phyloP scores from a whole-genome alignment of 1,140 invertebrate genomes.

The Lepidurus packardi region DNA sequence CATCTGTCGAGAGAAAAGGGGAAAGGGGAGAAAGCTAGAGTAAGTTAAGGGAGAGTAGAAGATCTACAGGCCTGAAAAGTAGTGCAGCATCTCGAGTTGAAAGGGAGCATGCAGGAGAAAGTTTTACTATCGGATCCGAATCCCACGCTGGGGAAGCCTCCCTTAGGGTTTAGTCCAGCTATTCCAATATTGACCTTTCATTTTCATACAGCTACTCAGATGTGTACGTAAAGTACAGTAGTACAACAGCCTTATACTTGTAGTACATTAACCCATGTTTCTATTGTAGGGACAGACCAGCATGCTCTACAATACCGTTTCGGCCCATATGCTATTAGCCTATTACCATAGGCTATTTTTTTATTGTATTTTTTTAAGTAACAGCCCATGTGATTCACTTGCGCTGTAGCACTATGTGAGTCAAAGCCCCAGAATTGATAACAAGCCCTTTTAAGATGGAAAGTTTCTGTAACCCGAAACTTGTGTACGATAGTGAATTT shows the following conservation, averaged over 20 bases:
- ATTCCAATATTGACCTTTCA: not conserved
- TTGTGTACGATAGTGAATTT: not conserved
- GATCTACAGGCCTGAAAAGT: not conserved
- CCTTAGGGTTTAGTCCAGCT: not conserved
- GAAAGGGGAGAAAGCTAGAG: constrained; percentile 3
- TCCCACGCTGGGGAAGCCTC: too few relatives aligned
- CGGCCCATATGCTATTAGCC: not conserved
- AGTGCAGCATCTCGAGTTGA: constrained; percentile 3
- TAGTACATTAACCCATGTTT: not conserved
- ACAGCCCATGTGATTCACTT: not conserved
- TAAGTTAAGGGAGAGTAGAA: not conserved
- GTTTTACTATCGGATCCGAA: not conserved
- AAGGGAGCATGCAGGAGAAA: not conserved
- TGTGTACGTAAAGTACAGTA: not conserved
- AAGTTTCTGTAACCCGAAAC: too few relatives aligned
- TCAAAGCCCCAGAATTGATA: not conserved
- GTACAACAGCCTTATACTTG: not conserved
- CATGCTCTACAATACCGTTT: not conserved
- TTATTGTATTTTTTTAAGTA: not conserved
- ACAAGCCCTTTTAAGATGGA: too few relatives aligned
- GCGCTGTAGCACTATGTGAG: not conserved
- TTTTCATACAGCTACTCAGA: not conserved
- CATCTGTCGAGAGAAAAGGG: not conserved
- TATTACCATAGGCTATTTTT: not conserved
- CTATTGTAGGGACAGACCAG: not conserved